Base-by-base conservation (phyloP, 2,113 vertebrate genomes). In the Leptosomus discolor region DNA sequence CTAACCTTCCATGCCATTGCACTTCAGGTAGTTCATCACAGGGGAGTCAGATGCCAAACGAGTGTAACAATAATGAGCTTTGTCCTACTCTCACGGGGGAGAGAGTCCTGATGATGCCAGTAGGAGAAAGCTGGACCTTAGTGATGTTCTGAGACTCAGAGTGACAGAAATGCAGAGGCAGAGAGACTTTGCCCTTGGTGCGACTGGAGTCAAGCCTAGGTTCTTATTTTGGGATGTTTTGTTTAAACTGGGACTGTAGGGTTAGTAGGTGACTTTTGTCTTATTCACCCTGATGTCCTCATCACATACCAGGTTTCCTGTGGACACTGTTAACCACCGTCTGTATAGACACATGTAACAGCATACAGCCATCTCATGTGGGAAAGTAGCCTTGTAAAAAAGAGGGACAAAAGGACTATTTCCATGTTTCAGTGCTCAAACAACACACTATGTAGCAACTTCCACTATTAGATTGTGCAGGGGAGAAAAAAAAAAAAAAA, bases 151-250 rank as follows among this genome's bases (percentile, higher is more conserved):
- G 53, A 79, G 11, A 41, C 30, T 11, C 8, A 11, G 54, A 56
- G 51, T 18, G 34, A 36, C 45, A 64, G 82, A 51, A 89, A 58
- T 19, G 34, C 23, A 46, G 39, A 53, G 34, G 20, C 39, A 88
- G 51, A 61, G 27, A 69, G 26, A 54, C 17, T 32, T 82, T 39
- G 5, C 17, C 7, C 4, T 57, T 4, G 3, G 18, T 0, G 0
- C 5, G 70, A 7, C 0, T 2, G 16, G 34, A 58, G 7, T 45
- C 32, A 67, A 84, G 48, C 14, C 64, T 27, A 60, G 34, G 18
- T 7, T 85, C 24, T 1, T 60, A 22, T 71, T 63, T 91, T 34
- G 60, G 43, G 37, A 26, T 68, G 19, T 48, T 95, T 81, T 84
- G 5, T 61, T 85, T 34, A 41, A 74, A 81, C 34, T 1, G 2